These are phyloP conservation scores for Trichonephila clavata DNA, from an alignment of 1,140 invertebrate genomes.

Conservation along the genomic window DNA sequence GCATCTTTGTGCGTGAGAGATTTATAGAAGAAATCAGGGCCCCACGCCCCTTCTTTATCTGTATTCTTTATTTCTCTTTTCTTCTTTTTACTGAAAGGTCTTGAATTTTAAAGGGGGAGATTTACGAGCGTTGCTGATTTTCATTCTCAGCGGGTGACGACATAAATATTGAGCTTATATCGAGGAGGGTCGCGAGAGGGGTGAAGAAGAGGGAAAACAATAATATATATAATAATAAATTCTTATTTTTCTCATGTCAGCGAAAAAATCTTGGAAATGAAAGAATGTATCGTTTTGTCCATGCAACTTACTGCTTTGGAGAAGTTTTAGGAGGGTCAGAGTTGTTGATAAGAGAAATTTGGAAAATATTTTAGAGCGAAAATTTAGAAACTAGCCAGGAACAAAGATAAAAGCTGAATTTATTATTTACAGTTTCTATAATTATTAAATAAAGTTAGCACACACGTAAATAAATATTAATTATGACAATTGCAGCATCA, in stretches of 20 bases:
- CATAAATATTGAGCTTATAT: constrained; percentile 12
- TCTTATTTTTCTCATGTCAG: neutral
- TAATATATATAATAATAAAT: too few relatives aligned
- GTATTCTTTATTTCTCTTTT: neutral
- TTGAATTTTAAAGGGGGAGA: constrained; percentile 36
- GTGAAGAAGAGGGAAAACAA: neutral
- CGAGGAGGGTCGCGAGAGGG: neutral
- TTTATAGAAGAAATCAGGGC: neutral
- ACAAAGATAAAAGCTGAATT: too few relatives aligned
- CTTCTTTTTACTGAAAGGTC: neutral
- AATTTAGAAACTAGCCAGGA: too few relatives aligned
- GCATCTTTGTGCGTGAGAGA: neutral
- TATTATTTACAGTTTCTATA: too few relatives aligned
- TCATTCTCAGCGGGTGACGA: constrained; percentile 30
- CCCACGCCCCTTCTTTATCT: constrained; percentile 13
- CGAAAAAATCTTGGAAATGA: neutral
- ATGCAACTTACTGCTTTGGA: neutral
- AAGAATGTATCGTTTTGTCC: constrained; percentile 14
- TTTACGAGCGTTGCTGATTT: constrained; percentile 19
- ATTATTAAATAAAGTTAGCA: too few relatives aligned
- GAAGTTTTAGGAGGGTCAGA: neutral
- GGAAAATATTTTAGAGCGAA: too few relatives aligned
- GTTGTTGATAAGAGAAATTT: too few relatives aligned
- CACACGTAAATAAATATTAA: too few relatives aligned
- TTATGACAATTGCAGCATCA: too few relatives aligned